Evolutionary conservation across 2,797 vertebrate species (phyloP).

Genomic region (Gallinago solitaria): DNA sequence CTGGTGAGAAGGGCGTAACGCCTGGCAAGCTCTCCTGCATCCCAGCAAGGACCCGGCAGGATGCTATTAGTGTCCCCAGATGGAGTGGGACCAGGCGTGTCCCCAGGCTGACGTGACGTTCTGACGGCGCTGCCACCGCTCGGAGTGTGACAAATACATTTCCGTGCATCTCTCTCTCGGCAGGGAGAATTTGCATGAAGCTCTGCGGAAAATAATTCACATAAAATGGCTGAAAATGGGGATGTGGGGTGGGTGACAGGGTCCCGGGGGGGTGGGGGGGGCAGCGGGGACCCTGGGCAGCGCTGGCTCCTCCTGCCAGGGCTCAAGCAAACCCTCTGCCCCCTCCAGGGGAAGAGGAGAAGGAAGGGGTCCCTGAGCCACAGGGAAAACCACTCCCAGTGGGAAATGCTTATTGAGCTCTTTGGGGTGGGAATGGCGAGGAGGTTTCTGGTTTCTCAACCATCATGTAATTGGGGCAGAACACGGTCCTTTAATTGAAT

Average conservation of each 20-base stretch:
- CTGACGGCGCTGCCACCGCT: background rate
- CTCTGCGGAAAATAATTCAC: background rate
- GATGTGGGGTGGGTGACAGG: background rate
- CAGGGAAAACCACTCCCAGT: background rate
- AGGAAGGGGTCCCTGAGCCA: background rate
- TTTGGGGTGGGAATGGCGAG: background rate
- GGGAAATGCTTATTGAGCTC: background rate
- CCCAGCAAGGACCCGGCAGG: background rate
- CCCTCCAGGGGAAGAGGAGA: background rate
- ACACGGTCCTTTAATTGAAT: background rate
- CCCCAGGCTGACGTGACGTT: background rate
- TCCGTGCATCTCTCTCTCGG: background rate
- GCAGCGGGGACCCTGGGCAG: background rate
- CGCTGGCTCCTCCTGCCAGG: background rate
- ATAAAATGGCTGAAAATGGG: background rate
- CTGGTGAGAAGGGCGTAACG: rapidly evolving
- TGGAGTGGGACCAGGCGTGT: background rate
- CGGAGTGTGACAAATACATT: background rate
- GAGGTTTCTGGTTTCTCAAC: background rate
- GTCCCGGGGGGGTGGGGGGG: rapidly evolving
- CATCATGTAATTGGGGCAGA: background rate
- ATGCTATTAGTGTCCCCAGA: background rate
- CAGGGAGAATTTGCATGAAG: background rate
- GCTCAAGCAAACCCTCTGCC: background rate
- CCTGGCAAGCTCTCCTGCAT: background rate